These are phyloP conservation scores for Drosophila percnosoma DNA, from an alignment of 2,888 invertebrate species.

Conservation along the genomic window DNA sequence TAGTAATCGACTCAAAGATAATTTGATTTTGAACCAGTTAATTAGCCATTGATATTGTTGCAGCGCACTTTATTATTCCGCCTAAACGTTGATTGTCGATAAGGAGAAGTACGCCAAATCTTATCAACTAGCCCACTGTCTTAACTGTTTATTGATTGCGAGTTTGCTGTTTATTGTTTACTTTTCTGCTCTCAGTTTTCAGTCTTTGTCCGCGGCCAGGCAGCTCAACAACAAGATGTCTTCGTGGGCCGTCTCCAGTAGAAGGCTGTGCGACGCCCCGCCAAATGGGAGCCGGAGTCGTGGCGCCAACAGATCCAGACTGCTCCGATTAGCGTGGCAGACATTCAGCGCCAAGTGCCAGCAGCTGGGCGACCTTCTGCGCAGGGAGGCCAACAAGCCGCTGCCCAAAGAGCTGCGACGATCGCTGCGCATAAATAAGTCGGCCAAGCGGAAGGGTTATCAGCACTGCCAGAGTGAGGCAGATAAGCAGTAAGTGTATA, in stretches of 20 bases:
- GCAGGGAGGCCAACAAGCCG: slow-evolving; percentile 73
- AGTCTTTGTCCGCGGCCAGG: slow-evolving; percentile 53
- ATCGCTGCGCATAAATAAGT: slow-evolving; percentile 79
- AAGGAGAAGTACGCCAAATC: slow-evolving; percentile 38
- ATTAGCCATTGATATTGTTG: slow-evolving; percentile 30
- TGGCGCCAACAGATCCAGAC: slow-evolving; percentile 27
- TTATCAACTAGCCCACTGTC: slow-evolving; percentile 40
- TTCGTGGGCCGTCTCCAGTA: slow-evolving; percentile 65
- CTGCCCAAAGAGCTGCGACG: slow-evolving; percentile 77
- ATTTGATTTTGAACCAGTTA: slow-evolving; percentile 36
- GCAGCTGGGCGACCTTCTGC: slow-evolving; percentile 60
- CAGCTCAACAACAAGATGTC: slow-evolving; percentile 53
- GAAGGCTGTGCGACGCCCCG: slow-evolving; percentile 42
- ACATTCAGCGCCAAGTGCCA: slow-evolving; percentile 69
- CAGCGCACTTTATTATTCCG: slow-evolving; percentile 10
- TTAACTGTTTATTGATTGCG: slow-evolving; percentile 2
- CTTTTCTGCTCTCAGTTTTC: slow-evolving; percentile 14
- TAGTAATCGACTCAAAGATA: slow-evolving; percentile 23
- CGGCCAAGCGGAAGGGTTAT: slow-evolving; percentile 77
- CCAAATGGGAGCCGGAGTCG: slow-evolving; percentile 1
- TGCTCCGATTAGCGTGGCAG: slow-evolving; percentile 71
- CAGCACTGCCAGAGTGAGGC: slow-evolving; percentile 73
- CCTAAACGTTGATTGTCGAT: not conserved
- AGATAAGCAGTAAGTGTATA: slow-evolving; percentile 72
- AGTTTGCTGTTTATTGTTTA: not conserved